Percentiles rank a stretch among this genome's conserved stretches.
phyloP scores from a whole-genome alignment of 2,113 vertebrate genomes.

The Elachura formosa region DNA sequence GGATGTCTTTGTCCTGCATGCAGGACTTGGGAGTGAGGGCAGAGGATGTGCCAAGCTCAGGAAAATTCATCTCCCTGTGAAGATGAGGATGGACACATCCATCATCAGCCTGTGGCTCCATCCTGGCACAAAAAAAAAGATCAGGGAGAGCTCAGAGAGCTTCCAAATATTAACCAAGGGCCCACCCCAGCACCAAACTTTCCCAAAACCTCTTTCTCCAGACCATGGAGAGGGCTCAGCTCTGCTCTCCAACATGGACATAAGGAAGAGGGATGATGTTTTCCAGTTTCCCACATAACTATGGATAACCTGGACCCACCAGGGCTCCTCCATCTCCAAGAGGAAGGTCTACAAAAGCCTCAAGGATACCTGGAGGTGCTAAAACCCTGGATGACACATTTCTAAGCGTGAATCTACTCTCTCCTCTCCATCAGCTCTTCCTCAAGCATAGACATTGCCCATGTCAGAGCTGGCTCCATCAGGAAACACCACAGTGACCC shows the following conservation, averaged over 20 bases:
- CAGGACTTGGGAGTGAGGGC: neutral
- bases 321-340: neutral
- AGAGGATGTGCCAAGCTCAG: neutral
- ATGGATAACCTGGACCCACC: neutral
- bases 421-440: neutral
- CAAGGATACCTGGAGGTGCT: accelerated
- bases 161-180: neutral
- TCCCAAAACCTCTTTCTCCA: neutral
- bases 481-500: neutral
- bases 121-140: neutral
- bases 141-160: neutral
- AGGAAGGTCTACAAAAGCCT: neutral
- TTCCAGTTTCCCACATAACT: neutral
- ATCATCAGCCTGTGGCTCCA: neutral
- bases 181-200: neutral
- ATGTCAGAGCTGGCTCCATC: neutral
- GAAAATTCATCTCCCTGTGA: neutral
- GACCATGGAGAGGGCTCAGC: accelerated
- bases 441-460: neutral
- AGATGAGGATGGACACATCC: neutral
- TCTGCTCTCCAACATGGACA: accelerated
- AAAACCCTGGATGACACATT: neutral
- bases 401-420: neutral
- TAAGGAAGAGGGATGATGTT: neutral
- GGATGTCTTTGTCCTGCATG: neutral